phyloP scores from a whole-genome alignment of 1,140 invertebrate genomes.

The Drosophila nigromelanica region DNA sequence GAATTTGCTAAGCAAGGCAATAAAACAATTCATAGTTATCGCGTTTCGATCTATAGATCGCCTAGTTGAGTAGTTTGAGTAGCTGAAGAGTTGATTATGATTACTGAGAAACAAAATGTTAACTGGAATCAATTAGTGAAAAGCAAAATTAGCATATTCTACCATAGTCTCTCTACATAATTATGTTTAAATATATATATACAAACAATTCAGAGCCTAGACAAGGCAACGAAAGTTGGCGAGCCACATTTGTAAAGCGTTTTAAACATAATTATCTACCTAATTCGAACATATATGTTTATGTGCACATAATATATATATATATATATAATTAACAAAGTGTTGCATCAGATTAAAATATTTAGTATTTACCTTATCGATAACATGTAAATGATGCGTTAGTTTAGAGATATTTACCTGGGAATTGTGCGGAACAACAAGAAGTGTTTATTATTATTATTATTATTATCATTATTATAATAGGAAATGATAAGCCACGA shows the following conservation, averaged over 20 bases:
- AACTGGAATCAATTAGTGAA: slow-evolving; percentile 76
- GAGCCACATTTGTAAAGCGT: slow-evolving; percentile 71
- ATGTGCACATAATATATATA: slow-evolving; percentile 25
- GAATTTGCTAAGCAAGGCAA: slow-evolving; percentile 83
- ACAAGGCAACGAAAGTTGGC: slow-evolving; percentile 61
- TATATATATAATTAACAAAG: slow-evolving; percentile 47
- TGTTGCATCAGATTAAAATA: slow-evolving; percentile 63
- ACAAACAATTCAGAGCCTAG: slow-evolving; percentile 48
- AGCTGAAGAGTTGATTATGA: slow-evolving; percentile 34
- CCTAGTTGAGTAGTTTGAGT: slow-evolving; percentile 34
- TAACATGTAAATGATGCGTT: slow-evolving; percentile 59
- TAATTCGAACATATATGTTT: slow-evolving; percentile 18
- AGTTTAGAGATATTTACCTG: slow-evolving; percentile 68
- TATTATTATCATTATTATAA: slow-evolving; percentile 37
- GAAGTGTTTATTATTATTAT: slow-evolving; percentile 54
- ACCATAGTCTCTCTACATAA: slow-evolving; percentile 17
- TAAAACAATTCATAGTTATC: slow-evolving; percentile 69
- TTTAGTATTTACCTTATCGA: slow-evolving; percentile 50
- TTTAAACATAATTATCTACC: slow-evolving; percentile 55
- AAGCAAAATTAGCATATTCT: slow-evolving; percentile 59
- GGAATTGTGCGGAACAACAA: slow-evolving; percentile 71
- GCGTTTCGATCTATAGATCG: slow-evolving; percentile 52
- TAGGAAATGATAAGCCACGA: slow-evolving; percentile 69
- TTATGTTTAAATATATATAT: slow-evolving; percentile 29
- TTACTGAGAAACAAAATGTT: slow-evolving; percentile 42